A percentile compares a stretch with the other conserved stretches of the same genome.
Evolutionary conservation across 2,888 invertebrate genomes (phyloP).

Genomic region (Lithophane leautieri): DNA sequence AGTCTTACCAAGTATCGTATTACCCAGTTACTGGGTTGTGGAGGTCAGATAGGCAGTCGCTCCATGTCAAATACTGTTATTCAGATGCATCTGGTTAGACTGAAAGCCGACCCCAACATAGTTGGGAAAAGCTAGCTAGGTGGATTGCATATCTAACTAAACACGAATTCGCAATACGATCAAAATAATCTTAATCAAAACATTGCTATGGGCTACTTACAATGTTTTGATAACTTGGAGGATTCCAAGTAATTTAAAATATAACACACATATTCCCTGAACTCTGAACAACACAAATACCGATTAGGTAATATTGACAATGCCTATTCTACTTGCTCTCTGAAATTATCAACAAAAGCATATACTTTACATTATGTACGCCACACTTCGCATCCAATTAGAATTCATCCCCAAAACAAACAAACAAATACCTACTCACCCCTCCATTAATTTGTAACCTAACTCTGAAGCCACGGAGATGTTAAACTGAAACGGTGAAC

Average conservation of each 20-base stretch:
- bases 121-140: no score
- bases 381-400: constrained; percentile 42
- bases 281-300: constrained; percentile 16
- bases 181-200: background rate
- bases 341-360: constrained; percentile 40
- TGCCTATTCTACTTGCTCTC: background rate
- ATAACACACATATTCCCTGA: background rate
- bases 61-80: no score
- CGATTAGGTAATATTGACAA: background rate
- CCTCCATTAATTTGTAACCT: constrained; percentile 45
- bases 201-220: background rate
- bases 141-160: background rate
- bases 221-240: no score
- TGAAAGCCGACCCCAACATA: no score
- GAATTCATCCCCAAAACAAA: constrained; percentile 46
- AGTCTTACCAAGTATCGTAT: no score
- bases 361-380: constrained; percentile 7
- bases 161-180: background rate
- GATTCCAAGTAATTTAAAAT: constrained; percentile 14
- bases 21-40: no score
- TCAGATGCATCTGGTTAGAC: no score
- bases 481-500: background rate
- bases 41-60: no score
- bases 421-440: constrained; percentile 28
- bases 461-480: background rate